Percentiles rank a stretch among this genome's conserved stretches.
Evolutionary conservation across 2,113 vertebrate species (phyloP).

Genomic region (Salminus brasiliensis): DNA sequence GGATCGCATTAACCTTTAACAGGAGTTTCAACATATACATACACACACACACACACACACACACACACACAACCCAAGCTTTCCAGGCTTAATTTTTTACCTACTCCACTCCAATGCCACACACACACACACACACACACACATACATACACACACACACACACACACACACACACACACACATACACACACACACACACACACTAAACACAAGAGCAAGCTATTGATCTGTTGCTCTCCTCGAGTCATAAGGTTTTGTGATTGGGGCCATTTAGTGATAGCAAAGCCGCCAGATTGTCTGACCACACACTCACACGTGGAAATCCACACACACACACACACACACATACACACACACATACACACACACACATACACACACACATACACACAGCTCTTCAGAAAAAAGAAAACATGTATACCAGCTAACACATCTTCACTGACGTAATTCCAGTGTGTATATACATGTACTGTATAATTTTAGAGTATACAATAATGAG

Average conservation of each 20-base stretch:
- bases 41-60: no score
- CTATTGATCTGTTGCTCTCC: conserved; percentile 53
- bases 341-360: not conserved
- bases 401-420: not conserved
- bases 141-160: not conserved
- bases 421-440: not conserved
- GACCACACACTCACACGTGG: conserved; percentile 30
- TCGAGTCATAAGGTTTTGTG: conserved; percentile 54
- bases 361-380: conserved; percentile 3
- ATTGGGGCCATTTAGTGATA: conserved; percentile 54
- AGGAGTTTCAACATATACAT: not conserved
- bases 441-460: not conserved
- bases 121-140: not conserved
- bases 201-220: conserved; percentile 31
- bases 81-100: no score
- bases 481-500: no score
- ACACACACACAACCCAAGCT: not conserved
- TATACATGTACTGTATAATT: no score
- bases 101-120: not conserved
- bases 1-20: conserved; percentile 4
- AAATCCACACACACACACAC: not conserved
- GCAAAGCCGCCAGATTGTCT: conserved; percentile 47
- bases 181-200: conserved; percentile 19
- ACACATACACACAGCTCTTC: not conserved
- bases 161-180: no score